Evolutionary conservation across 2,888 invertebrate species (phyloP), one percentile per base, ranked within the genome.

Genomic region (Meliscaeva auricollis): DNA sequence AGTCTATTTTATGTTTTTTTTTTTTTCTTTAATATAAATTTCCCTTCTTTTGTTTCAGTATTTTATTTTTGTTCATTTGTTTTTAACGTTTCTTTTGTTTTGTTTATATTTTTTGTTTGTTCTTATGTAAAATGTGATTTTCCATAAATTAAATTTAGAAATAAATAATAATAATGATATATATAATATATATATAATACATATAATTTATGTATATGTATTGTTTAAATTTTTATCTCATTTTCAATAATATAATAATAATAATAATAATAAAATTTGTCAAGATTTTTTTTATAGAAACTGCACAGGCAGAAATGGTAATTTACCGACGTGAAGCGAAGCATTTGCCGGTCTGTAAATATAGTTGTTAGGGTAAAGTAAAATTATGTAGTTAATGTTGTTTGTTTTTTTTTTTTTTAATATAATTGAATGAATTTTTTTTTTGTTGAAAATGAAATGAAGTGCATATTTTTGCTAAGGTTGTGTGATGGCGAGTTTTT

Each of bases 251-350:
- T n/a, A 89, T 88, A 88, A 89, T 88, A 88, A 87, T 60, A 87
- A 88, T 87, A 88, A 89, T 88, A 88, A 89, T 88, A 88, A 87
- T 66, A 50, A 87, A 88, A 90, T 89, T 85, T 80, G 79, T 85
- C 80, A 87, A 87, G 81, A 87, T 84, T 66, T 50, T 66, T 62
- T 66, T 89, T 89, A 91, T 88, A 90, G 89, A 89, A 91, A 91
- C 89, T 91, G 91, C 89, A 91, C 90, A 88, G 91, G 90, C 89
- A 91, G 89, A 89, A 90, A 91, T 88, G 91, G 89, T 89, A 91
- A 89, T 90, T 91, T 91, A 89, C 90, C 90, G 89, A 91, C 90
- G 88, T 91, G 90, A 88, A 90, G 89, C 89, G 90, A 89, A 89
- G 90, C 88, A 90, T 90, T 90, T 89, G 90, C 89, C 88, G 91